Percentiles rank a stretch among this genome's conserved stretches.
These are phyloP conservation scores for Protomyctophum bolini DNA, from an alignment of 2,113 vertebrate genomes.

Conservation along the genomic window DNA sequence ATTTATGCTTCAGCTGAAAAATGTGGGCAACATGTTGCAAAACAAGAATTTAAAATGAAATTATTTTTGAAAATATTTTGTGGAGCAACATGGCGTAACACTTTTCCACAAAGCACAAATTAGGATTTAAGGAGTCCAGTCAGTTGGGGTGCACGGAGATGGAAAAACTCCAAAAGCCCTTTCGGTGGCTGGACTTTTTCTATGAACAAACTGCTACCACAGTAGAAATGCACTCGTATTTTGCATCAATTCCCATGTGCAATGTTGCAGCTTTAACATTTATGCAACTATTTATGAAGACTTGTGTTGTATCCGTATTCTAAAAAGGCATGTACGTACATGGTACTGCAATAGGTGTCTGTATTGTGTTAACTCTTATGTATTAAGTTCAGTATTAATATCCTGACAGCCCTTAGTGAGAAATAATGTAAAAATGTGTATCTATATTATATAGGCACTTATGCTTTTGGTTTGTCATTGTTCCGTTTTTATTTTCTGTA, in stretches of 20 bases:
- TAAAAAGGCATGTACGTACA: conserved; percentile 93
- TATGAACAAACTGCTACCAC: conserved; percentile 77
- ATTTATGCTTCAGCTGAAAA: no score
- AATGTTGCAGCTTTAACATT: conserved; percentile 99
- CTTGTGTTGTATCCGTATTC: conserved; percentile 97
- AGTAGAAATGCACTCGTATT: conserved; percentile 89
- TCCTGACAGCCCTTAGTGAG: conserved; percentile 38
- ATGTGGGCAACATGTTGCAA: no score
- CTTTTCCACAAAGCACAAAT: no score
- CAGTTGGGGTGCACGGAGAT: conserved; percentile 56
- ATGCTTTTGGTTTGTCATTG: conserved; percentile 67
- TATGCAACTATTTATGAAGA: conserved; percentile 99
- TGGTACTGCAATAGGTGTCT: conserved; percentile 87
- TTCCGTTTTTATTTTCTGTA: conserved; percentile 67
- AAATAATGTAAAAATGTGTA: conserved; percentile 72
- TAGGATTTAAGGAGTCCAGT: conserved; percentile 38
- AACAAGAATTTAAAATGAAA: no score
- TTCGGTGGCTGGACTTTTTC: conserved; percentile 30
- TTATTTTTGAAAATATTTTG: no score
- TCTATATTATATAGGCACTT: conserved; percentile 75
- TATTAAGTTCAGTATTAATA: conserved; percentile 81
- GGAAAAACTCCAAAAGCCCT: conserved; percentile 2
- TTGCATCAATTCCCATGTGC: conserved; percentile 92
- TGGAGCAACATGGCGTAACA: no score
- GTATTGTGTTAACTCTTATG: conserved; percentile 85